These are phyloP conservation scores for Hippopotamyrus pictus DNA, from an alignment of 2,797 vertebrate species.

Conservation along the genomic window DNA sequence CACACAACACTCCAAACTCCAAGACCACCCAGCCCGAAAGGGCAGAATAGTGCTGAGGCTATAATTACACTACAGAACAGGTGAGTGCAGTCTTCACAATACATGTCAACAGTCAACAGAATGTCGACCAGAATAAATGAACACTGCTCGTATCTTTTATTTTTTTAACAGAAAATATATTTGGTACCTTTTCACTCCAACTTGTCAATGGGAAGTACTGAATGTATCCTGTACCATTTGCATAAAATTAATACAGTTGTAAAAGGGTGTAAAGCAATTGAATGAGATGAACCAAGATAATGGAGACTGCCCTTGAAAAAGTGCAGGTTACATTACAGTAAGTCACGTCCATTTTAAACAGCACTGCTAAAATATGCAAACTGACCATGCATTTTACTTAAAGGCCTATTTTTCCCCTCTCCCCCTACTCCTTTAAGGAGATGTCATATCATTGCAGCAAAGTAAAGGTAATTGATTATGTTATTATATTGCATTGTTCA, in stretches of 20 bases:
- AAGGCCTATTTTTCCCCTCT: neutral
- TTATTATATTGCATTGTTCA: neutral
- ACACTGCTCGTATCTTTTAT: neutral
- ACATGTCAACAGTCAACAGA: neutral
- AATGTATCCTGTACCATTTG: neutral
- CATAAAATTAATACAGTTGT: neutral
- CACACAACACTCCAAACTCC: neutral
- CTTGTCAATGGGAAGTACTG: neutral
- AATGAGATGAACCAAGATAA: neutral
- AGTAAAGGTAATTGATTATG: neutral
- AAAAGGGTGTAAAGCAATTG: neutral
- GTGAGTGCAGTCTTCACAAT: neutral
- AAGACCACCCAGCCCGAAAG: neutral
- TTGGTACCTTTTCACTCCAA: neutral
- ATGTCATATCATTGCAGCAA: neutral
- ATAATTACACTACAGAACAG: neutral
- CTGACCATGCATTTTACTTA: neutral
- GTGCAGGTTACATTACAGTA: neutral
- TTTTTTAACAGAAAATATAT: neutral
- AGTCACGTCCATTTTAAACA: neutral
- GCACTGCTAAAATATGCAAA: neutral
- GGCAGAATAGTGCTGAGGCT: neutral
- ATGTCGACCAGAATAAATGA: neutral
- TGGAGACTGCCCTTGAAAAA: neutral
- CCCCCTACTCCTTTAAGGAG: neutral